Evolutionary conservation across 2,113 vertebrate species (phyloP).

Genomic region (Hipposideros armiger): DNA sequence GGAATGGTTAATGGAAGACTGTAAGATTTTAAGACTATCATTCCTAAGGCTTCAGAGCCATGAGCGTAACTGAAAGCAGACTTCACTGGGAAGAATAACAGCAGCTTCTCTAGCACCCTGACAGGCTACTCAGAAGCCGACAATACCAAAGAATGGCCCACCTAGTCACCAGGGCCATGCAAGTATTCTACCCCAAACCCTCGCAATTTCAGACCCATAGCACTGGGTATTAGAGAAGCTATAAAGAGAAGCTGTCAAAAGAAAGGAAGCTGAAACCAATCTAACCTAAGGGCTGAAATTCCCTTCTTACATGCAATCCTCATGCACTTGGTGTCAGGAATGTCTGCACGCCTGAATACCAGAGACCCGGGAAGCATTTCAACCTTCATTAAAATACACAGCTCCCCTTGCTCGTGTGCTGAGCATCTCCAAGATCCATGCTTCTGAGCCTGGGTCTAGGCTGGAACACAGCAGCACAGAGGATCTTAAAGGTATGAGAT

Average conservation of each 20-base stretch:
- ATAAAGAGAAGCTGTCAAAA: background rate
- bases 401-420: background rate
- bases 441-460: background rate
- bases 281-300: background rate
- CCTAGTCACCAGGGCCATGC: background rate
- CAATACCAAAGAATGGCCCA: background rate
- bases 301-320: background rate
- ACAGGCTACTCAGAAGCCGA: background rate
- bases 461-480: background rate
- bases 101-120: background rate
- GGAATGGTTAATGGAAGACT: background rate
- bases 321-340: background rate
- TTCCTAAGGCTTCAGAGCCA: constrained; percentile 25
- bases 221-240: background rate
- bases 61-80: background rate
- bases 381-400: background rate
- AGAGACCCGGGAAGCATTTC: background rate
- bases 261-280: background rate
- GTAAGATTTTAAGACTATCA: background rate
- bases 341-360: background rate
- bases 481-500: background rate
- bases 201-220: background rate
- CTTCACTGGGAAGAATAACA: background rate
- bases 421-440: background rate
- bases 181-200: background rate